phyloP scores from a whole-genome alignment of 2,888 invertebrate genomes.

The Oscheius onirici region DNA sequence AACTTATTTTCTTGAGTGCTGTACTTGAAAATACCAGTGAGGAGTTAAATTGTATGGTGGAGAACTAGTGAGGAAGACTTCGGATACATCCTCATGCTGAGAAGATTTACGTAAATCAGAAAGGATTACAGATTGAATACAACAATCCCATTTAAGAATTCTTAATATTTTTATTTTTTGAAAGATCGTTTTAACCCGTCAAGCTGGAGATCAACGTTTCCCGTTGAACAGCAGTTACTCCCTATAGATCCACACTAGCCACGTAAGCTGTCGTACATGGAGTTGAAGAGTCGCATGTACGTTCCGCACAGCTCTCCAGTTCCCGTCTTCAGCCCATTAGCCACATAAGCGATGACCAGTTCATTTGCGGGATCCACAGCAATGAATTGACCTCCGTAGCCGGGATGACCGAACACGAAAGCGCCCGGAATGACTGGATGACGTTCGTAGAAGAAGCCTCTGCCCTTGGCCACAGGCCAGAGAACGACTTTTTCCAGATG shows the following conservation, averaged over 20 bases:
- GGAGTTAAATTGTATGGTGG: no score
- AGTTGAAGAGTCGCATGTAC: constrained; percentile 57
- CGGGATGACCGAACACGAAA: constrained; percentile 67
- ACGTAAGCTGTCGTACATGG: constrained; percentile 41
- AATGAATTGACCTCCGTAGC: constrained; percentile 66
- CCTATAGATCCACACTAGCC: no score
- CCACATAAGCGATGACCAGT: constrained; percentile 57
- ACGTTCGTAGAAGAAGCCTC: constrained; percentile 67
- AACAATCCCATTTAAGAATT: no score
- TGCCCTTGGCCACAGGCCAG: constrained; percentile 67
- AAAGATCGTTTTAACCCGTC: no score
- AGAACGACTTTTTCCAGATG: constrained; percentile 63
- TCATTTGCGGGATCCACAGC: constrained; percentile 57
- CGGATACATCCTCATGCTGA: no score
- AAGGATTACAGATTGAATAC: no score
- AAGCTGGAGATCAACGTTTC: no score
- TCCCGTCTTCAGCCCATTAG: constrained; percentile 66
- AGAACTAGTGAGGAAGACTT: no score
- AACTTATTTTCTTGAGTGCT: background rate
- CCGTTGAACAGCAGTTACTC: no score
- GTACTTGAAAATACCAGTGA: no score
- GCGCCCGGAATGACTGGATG: constrained; percentile 61
- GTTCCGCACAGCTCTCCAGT: constrained; percentile 64
- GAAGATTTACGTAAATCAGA: no score
- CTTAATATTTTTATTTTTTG: no score